Conservation (phyloP, 2,113 vertebrate genomes). For the Poeciliopsis turrubarensis region DNA sequence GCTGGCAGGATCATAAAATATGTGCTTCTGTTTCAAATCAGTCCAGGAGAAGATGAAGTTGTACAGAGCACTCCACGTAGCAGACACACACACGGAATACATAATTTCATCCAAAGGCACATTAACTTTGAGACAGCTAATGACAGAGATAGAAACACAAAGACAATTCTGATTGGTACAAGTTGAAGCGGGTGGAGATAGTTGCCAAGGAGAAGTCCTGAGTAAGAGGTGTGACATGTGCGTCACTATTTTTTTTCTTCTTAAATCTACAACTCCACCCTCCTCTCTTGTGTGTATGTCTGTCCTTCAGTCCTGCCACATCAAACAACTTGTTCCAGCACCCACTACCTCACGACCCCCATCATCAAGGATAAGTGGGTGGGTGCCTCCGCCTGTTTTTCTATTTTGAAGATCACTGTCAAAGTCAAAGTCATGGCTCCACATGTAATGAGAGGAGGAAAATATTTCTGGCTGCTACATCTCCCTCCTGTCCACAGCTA, state of each 20-base stretch:
- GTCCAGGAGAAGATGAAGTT: slow-evolving; percentile 42
- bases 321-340: slow-evolving; percentile 38
- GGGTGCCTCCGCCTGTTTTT: slow-evolving; percentile 18
- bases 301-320: slow-evolving; percentile 1
- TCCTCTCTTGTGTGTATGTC: slow-evolving; percentile 20
- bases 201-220: slow-evolving; percentile 74
- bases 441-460: slow-evolving; percentile 31
- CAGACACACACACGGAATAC: slow-evolving; percentile 36
- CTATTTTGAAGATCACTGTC: slow-evolving; percentile 50
- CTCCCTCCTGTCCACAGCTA: slow-evolving; percentile 49
- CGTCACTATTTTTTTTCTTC: slow-evolving; percentile 28
- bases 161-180: slow-evolving; percentile 44
- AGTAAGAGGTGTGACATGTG: slow-evolving; percentile 64
- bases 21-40: slow-evolving; percentile 38
- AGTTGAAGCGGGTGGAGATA: slow-evolving; percentile 45
- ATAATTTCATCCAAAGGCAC: slow-evolving; percentile 59
- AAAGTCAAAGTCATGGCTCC: slow-evolving; percentile 59
- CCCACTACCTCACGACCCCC: background rate
- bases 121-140: slow-evolving; percentile 63
- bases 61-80: background rate
- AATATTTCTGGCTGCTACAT: slow-evolving; percentile 43
- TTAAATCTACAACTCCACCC: slow-evolving; percentile 44
- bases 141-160: slow-evolving; percentile 47
- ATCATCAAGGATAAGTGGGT: slow-evolving; percentile 32
- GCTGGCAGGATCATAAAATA: slow-evolving; percentile 25